Evolutionary conservation across 2,113 vertebrate species (phyloP), one percentile per base, ranked within the genome.

Genomic region (Boleophthalmus pectinirostris): DNA sequence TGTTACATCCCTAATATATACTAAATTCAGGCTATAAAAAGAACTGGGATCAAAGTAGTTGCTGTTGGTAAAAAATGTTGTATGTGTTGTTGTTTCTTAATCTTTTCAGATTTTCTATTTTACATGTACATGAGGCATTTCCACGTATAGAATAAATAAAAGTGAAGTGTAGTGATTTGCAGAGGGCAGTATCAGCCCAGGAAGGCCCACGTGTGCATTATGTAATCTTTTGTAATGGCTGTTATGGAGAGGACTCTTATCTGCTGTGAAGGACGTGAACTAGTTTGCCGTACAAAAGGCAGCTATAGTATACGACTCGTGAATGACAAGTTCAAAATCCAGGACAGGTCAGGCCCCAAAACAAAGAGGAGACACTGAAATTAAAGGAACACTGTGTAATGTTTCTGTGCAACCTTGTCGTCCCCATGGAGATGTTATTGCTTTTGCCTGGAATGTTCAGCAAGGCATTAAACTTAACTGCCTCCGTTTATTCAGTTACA

Each of bases 191-290:
- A 53, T 35, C 46, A 5, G 13, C 23, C 54, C 54, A 46, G 61
- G 29, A 23, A 24, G 43, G 65, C 3, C 35, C 11, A 14, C 21
- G 61, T 64, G 33, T 43, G 3, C 1, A 3, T 82, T 68, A 75
- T 51, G 76, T 79, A 66, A 77, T 57, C 29, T 20, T 29, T 10
- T 18, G 58, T 61, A 29, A 66, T 18, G 33, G 60, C 60, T 64
- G 51, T 21, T 14, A 15, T 63, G 70, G 58, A 61, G 68, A 74
- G 66, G 58, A 0, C 57, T 16, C 2, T 38, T 24, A 43, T 57
- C 60, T 69, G 60, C 45, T 20, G 20, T 21, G 8, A 23, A 72
- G 69, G 53, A 66, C 49, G 56, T 25, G 4, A 53, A 66, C 69
- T 21, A 35, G 7, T 69, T 25, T 78, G 57, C 49, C n/a, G 64